Conservation (phyloP, 2,113 vertebrate genomes). For the Lycaon pictus region DNA sequence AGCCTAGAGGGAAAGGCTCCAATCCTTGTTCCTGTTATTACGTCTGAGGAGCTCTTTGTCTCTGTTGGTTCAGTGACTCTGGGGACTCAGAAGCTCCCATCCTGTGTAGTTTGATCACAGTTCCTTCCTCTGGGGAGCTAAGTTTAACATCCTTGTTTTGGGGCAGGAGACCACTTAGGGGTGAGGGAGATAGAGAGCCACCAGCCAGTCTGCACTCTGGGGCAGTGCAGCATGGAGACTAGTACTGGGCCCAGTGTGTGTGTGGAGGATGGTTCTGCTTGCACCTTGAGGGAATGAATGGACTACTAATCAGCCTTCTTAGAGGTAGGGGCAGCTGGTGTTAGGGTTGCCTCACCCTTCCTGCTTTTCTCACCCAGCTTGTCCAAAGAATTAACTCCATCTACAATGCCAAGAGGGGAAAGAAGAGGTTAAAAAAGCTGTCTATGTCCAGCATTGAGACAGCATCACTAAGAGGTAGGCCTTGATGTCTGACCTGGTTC, state of each 20-base stretch:
- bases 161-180: constrained; percentile 29
- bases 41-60: constrained; percentile 76
- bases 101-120: constrained; percentile 70
- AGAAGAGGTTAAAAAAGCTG: constrained; percentile 98
- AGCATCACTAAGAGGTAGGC: constrained; percentile 94
- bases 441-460: constrained; percentile 96
- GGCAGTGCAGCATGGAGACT: not conserved
- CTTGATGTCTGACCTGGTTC: not conserved
- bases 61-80: constrained; percentile 60
- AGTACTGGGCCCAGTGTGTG: no score
- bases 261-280: not conserved
- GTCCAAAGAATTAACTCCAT: constrained; percentile 99
- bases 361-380: constrained; percentile 89
- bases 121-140: constrained; percentile 78
- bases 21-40: constrained; percentile 81
- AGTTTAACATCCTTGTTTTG: constrained; percentile 54
- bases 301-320: not conserved
- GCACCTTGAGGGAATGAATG: not conserved
- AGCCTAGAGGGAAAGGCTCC: constrained; percentile 70
- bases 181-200: not conserved
- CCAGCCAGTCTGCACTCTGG: not conserved
- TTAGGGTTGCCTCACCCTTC: not conserved
- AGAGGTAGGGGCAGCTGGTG: not conserved
- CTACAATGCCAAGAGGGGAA: constrained; percentile 98
- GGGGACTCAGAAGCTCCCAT: constrained; percentile 69